A percentile compares a stretch with the other conserved stretches of the same genome.
phyloP scores from a whole-genome alignment of 1,140 invertebrate genomes.

The Paracyclopina nana region DNA sequence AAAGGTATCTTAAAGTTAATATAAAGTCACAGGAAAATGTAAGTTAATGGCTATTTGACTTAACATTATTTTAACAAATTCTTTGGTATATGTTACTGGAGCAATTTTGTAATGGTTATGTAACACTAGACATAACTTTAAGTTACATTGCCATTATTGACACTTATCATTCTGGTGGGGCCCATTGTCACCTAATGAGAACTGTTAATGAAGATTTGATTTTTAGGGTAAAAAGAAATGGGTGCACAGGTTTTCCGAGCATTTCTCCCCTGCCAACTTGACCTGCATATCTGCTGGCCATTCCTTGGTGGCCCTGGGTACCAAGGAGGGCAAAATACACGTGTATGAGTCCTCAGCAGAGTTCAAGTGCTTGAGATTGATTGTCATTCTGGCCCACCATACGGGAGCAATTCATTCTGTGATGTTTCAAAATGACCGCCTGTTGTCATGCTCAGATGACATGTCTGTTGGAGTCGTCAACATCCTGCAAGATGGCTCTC shows the following conservation, averaged over 20 bases:
- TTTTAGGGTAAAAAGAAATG: background rate
- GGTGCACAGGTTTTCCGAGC: conserved; percentile 7
- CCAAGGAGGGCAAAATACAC: conserved; percentile 1
- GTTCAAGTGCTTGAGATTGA: background rate
- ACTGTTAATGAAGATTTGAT: too few species aligned
- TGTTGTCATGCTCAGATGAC: conserved; percentile 12
- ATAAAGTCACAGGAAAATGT: too few species aligned
- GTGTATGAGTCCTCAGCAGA: conserved; percentile 1
- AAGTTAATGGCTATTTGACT: too few species aligned
- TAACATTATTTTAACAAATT: too few species aligned
- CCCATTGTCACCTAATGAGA: too few species aligned
- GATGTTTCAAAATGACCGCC: background rate
- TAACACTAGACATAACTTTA: too few species aligned
- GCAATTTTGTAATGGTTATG: too few species aligned
- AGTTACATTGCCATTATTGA: too few species aligned
- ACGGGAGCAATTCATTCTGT: background rate
- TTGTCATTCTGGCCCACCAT: conserved; percentile 7
- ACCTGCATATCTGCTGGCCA: conserved; percentile 10
- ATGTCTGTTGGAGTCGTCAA: conserved; percentile 5
- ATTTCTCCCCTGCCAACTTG: background rate
- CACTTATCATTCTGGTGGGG: too few species aligned
- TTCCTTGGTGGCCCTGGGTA: background rate
- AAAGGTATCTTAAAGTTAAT: too few species aligned
- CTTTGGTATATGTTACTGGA: too few species aligned
- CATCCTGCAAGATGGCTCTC: conserved; percentile 5